phyloP scores from a whole-genome alignment of 2,888 invertebrate species.

The Cryptosula pallasiana region DNA sequence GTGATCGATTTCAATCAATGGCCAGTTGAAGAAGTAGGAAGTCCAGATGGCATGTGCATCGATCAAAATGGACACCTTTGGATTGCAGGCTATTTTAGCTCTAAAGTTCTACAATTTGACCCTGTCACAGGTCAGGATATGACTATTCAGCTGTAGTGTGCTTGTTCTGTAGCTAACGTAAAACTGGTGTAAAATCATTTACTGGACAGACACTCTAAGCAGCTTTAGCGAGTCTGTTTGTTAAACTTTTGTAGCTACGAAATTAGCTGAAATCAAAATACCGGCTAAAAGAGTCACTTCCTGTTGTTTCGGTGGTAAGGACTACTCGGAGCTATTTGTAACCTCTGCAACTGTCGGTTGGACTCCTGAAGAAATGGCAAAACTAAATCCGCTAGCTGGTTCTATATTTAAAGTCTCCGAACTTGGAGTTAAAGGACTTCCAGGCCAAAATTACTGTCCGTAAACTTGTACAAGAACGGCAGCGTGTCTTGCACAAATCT shows the following conservation, averaged over 20 bases:
- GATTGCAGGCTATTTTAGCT: conserved; percentile 69
- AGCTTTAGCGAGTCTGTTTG: too few species aligned
- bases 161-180: too few species aligned
- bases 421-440: conserved; percentile 41
- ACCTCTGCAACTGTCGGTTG: background rate
- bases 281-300: too few species aligned
- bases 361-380: conserved; percentile 51
- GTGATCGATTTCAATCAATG: conserved; percentile 35
- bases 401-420: conserved; percentile 46
- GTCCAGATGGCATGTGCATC: conserved; percentile 64
- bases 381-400: conserved; percentile 39
- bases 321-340: too few species aligned
- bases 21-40: conserved; percentile 33
- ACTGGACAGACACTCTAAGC: too few species aligned
- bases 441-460: conserved; percentile 32
- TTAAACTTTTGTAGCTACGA: too few species aligned
- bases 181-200: too few species aligned
- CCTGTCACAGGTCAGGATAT: conserved; percentile 47
- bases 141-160: too few species aligned
- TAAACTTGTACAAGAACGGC: too few species aligned
- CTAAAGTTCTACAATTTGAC: conserved; percentile 59
- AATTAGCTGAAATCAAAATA: too few species aligned
- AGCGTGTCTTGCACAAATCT: too few species aligned
- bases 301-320: too few species aligned
- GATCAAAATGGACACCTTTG: conserved; percentile 73